Evolutionary conservation across 2,888 invertebrate genomes (phyloP), one percentile per base, ranked within the genome.

Genomic region (Leptopterna dolabrata): DNA sequence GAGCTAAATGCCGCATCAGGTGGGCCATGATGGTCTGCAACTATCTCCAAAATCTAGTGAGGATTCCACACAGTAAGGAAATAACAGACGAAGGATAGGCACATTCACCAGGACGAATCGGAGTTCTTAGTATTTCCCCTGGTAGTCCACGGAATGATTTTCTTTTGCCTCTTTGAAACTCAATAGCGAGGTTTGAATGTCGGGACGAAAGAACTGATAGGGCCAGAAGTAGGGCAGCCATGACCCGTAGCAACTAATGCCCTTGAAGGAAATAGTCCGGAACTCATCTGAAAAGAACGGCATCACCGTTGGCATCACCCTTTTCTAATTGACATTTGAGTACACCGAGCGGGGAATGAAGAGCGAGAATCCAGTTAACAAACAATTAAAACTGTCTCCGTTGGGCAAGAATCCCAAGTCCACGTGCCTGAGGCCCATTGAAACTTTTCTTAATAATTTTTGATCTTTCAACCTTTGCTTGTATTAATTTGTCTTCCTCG

Each of bases 221-320:
- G 63, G 63, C 63, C 27, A 1, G 24, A 63, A 63, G 24, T 63
- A 27, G 63, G 63, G 24, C 63, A 63, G 27, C 63, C 63, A 19
- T 63, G 63, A 63, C 63, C 63, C 63, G 63, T 24, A 63, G 63
- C 63, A 63, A 24, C 63, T 6, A 63, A 63, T 24, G 63, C 63
- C 63, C 63, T 63, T 63, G 63, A 63, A 63, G 63, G 19, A 63
- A 63, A 63, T 63, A 63, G 63, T 63, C 63, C 63, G 63, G 63
- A 63, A 63, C 63, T 63, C 63, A 11, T 63, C 27, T 63, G 63
- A 63, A 63, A 63, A 63, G 63, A 63, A 63, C 24, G 63, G 24
- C 63, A 63, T 63, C 63, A 24, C 63, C 63, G 14, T 47, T 16
- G 47, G 47, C 13, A 16, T 47, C 47, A 14, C 47, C 47, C 63